Evolutionary conservation across 1,140 invertebrate species (phyloP), one percentile per base, ranked within the genome.

Genomic region (Trichogramma pretiosum): DNA sequence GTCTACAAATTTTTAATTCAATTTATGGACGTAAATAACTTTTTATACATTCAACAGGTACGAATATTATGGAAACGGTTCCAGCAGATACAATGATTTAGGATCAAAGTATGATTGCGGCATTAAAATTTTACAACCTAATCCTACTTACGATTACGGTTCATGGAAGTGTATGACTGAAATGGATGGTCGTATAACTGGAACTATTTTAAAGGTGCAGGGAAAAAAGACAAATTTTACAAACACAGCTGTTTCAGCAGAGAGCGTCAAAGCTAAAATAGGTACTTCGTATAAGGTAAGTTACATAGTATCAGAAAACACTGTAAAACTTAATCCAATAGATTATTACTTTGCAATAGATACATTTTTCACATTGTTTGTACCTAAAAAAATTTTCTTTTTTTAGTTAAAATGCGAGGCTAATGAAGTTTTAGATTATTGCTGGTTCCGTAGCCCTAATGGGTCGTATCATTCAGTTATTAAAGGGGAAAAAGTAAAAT

Each of bases 381-480:
- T 18, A 19, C 18, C 23, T 8, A 18, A 8, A 8, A 28, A 16
- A 26, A n/a, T 28, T n/a, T 21, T 38, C 22, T 45, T 37, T 37
- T 40, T 36, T 48, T 46, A 69, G 65, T 55, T 67, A 37, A 61
- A 59, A 35, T 69, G 65, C 36, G 50, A 11, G 30, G 53, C 52
- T 14, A 38, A 61, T 22, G 54, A 49, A 24, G 35, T 55, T 32
- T 48, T 69, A 46, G 54, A 57, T 26, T 68, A 68, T 39, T 70
- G 64, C 42, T 67, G 62, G 60, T 41, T 70, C 11, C 49, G 52
- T 40, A 63, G 60, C 55, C 63, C 62, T 10, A 64, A 64, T 40
- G 60, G 62, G 16, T 63, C 57, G 18, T 39, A 34, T 17, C 63
- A 41, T 21, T 35, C 9, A 3, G 34, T 45, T 2, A 3, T 8